These are phyloP conservation scores for Onychomys torridus DNA, from an alignment of 2,797 vertebrate species.

Conservation along the genomic window DNA sequence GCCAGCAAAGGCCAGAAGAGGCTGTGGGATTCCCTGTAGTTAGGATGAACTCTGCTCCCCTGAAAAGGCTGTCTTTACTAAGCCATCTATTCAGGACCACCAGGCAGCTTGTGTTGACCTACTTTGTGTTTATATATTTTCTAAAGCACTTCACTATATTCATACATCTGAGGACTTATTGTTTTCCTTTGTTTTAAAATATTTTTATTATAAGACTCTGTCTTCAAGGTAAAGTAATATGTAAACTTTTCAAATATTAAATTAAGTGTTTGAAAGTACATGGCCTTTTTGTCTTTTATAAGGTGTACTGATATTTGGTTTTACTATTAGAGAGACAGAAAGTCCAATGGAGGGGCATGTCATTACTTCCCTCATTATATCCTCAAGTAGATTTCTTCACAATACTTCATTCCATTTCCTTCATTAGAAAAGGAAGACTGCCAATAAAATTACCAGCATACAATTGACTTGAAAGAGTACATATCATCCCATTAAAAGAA, in stretches of 20 bases:
- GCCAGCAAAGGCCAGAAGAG: not conserved
- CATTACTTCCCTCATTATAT: not conserved
- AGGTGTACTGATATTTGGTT: not conserved
- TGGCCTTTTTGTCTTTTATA: not conserved
- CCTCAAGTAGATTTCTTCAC: not conserved
- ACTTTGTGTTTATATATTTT: not conserved
- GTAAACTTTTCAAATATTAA: not conserved
- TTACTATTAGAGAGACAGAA: not conserved
- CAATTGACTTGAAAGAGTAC: conserved; percentile 11
- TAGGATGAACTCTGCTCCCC: too few relatives aligned
- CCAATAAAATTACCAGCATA: not conserved
- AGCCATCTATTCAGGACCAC: not conserved
- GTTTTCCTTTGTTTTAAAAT: not conserved
- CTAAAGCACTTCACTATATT: not conserved
- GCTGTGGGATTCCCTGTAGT: not conserved
- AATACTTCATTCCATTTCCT: not conserved
- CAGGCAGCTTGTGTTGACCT: not conserved
- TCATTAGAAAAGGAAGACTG: not conserved
- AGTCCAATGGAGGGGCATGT: not conserved
- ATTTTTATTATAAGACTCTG: not conserved
- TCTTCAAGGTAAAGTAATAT: not conserved
- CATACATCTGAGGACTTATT: not conserved
- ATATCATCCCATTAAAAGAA: not conserved
- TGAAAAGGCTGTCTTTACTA: not conserved
- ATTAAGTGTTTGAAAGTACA: not conserved